Conservation (phyloP, 1,140 invertebrate genomes). For the Cheumatopsyche charites region DNA sequence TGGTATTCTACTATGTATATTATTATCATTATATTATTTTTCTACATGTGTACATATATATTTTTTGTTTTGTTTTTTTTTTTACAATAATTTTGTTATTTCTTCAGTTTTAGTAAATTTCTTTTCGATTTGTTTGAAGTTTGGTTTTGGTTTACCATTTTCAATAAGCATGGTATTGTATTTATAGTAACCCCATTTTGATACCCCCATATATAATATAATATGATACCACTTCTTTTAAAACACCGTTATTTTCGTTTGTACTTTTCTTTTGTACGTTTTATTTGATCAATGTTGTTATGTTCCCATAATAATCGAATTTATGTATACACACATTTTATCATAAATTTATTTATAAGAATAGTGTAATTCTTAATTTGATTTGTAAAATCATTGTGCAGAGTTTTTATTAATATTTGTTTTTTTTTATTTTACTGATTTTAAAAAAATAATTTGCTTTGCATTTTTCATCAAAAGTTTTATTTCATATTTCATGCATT, state of each 20-base stretch:
- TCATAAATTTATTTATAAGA: slow-evolving; percentile 2
- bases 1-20: neutral
- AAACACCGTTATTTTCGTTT: neutral
- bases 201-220: too few species aligned
- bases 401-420: too few species aligned
- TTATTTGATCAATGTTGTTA: slow-evolving; percentile 16
- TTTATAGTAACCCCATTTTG: neutral
- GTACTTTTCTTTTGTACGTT: neutral
- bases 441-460: slow-evolving; percentile 12
- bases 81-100: neutral
- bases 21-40: slow-evolving; percentile 3
- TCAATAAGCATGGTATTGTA: slow-evolving; percentile 16
- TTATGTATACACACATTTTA: slow-evolving; percentile 12
- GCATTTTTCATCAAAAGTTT: slow-evolving; percentile 11
- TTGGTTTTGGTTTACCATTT: neutral
- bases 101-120: slow-evolving; percentile 4
- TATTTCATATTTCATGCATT: neutral
- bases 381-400: too few species aligned
- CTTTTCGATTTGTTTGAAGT: neutral
- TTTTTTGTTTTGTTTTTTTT: slow-evolving; percentile 16
- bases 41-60: slow-evolving; percentile 14
- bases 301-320: neutral
- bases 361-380: too few species aligned
- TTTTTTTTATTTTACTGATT: too few species aligned
- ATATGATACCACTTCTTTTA: neutral